A percentile compares a stretch with the other conserved stretches of the same genome.
These are phyloP conservation scores for Drosophila fungiperda DNA, from an alignment of 2,888 invertebrate genomes.

Conservation along the genomic window DNA sequence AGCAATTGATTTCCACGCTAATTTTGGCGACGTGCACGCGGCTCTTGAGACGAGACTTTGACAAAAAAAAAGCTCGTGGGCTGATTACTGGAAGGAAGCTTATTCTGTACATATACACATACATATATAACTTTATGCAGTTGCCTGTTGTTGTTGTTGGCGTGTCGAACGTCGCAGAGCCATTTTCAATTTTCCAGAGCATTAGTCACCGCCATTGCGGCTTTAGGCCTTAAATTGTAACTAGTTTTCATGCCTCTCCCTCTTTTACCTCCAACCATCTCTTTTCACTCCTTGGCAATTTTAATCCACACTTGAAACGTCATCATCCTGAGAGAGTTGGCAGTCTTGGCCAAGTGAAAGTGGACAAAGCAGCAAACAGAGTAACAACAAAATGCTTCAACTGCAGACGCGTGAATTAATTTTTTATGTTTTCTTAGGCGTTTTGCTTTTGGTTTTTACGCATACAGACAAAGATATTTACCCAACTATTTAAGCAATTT, in stretches of 20 bases:
- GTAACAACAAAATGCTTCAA: constrained; percentile 25
- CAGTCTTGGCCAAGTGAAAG: constrained; percentile 64
- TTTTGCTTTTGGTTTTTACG: constrained; percentile 31
- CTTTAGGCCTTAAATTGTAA: constrained; percentile 65
- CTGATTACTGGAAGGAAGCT: constrained; percentile 7
- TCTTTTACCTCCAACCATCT: neutral
- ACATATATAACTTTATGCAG: constrained; percentile 5
- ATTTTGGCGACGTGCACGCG: constrained; percentile 69
- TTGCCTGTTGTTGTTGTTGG: constrained; percentile 9
- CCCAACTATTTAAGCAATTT: constrained; percentile 71
- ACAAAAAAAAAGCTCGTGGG: constrained; percentile 51
- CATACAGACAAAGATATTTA: constrained; percentile 38
- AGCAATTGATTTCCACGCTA: constrained; percentile 72
- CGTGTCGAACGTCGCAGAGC: constrained; percentile 43
- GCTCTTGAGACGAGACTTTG: constrained; percentile 51
- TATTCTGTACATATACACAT: neutral
- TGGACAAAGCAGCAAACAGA: constrained; percentile 55
- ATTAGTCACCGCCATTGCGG: constrained; percentile 66
- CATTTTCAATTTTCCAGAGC: constrained; percentile 75
- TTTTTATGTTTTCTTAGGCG: constrained; percentile 53
- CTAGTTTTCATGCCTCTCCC: constrained; percentile 56
- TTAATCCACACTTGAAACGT: constrained; percentile 49
- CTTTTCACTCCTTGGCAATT: constrained; percentile 39
- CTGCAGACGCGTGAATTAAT: constrained; percentile 74
- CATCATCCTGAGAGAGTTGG: constrained; percentile 68